Conservation (phyloP, 2,888 invertebrate genomes). For the Dromius quadrimaculatus region DNA sequence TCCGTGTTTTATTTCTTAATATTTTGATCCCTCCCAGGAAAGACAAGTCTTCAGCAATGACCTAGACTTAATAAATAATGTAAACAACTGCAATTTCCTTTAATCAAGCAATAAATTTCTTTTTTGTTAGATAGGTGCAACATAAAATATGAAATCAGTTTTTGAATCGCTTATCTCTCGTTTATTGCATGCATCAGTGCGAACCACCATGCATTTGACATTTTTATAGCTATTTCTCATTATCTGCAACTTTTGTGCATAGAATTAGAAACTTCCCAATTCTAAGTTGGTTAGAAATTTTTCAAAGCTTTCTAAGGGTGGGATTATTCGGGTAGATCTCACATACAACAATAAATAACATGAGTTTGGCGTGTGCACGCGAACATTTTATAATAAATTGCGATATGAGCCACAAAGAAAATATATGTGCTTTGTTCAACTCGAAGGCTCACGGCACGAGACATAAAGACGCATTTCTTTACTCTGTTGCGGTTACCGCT, state of each 20-base stretch:
- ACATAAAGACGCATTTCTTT: conserved; percentile 16
- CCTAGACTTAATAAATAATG: neutral
- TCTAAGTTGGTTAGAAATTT: too few species aligned
- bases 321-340: conserved; percentile 36
- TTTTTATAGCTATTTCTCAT: conserved; percentile 16
- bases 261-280: too few species aligned
- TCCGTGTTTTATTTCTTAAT: too few species aligned
- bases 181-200: conserved; percentile 15
- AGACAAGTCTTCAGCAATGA: conserved; percentile 5
- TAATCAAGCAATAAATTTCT: conserved; percentile 17
- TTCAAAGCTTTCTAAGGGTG: too few species aligned
- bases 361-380: conserved; percentile 40
- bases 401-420: conserved; percentile 44
- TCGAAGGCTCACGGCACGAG: conserved; percentile 4
- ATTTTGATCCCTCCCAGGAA: too few species aligned
- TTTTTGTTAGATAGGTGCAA: neutral
- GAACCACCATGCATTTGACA: conserved; percentile 17
- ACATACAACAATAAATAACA: conserved; percentile 45
- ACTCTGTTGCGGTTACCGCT: too few species aligned
- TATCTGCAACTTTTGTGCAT: conserved; percentile 18
- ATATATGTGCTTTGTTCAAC: conserved; percentile 39
- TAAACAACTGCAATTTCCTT: conserved; percentile 5
- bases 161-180: neutral
- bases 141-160: neutral
- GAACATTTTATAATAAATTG: conserved; percentile 45